Base-by-base conservation (phyloP, 1,140 invertebrate species). In the Saxidomus purpurata region DNA sequence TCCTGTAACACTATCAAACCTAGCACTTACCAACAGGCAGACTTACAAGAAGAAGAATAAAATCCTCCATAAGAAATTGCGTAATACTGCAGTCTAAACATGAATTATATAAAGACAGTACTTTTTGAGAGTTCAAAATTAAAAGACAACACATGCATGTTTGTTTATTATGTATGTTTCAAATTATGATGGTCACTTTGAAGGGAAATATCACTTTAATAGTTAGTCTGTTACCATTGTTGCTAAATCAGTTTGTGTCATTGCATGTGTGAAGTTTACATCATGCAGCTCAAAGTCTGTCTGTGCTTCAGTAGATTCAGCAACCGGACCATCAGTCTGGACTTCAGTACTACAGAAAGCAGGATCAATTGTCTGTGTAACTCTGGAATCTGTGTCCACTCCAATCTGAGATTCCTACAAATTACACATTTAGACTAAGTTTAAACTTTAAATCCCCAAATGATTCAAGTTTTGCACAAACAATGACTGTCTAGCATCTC, bases 311-410 rank as follows among this genome's bases (percentile, higher is more conserved):
- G 67, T 36, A 9, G 31, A 9, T n/a, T 38, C n/a, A 6, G 22
- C 17, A 1, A 36, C 67, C 1, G 15, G 34, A 43, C 22, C 13
- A 0, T 79, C 85, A 1, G 85, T 87, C 38, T 87, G 85, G 19
- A 43, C 31, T 34, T 47, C 55, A 13, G 34, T 43, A 69, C 76
- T 87, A 38, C 55, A 55, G 4, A 87, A 40, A 13, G 85, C 85
- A 36, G 85, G 31, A 49, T 87, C 76, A 40, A 87, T 87, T 77
- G 85, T 87, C 52, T 87, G 85, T 22, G 85, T 61, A 2, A 31
- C 52, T 19, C 38, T 55, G 47, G 38, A 43, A 11, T 31, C 31
- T 34, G 22, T 47, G 15, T 47, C 49, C 9, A 69, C n/a, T 22
- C 36, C 34, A 13, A 43, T 38, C 52, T 87, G 85, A 1, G 40